A percentile compares a stretch with the other conserved stretches of the same genome.
phyloP scores from a whole-genome alignment of 2,888 invertebrate species.

The Cantharis rustica region DNA sequence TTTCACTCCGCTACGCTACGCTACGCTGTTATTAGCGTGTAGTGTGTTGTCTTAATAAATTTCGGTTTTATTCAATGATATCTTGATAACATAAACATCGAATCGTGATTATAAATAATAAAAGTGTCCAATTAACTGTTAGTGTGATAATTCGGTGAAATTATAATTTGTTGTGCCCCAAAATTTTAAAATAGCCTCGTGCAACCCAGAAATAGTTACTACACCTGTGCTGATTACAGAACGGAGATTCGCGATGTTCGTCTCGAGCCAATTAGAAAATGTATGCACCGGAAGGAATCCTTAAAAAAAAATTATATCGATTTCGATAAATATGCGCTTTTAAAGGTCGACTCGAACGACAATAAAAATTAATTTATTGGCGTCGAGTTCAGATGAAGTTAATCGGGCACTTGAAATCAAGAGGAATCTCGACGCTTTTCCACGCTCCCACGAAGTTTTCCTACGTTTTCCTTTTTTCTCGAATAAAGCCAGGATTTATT shows the following conservation, averaged over 20 bases:
- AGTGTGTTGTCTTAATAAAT: conserved; percentile 52
- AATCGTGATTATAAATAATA: conserved; percentile 42
- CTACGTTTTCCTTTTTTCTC: too few species aligned
- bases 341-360: neutral
- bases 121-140: conserved; percentile 41
- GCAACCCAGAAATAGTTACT: conserved; percentile 26
- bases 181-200: conserved; percentile 31
- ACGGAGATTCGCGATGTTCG: conserved; percentile 7
- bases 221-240: conserved; percentile 35
- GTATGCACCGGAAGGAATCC: neutral
- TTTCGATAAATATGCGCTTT: neutral
- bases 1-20: too few species aligned
- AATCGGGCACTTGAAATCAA: neutral
- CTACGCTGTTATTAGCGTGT: too few species aligned
- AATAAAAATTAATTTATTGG: neutral
- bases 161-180: conserved; percentile 26
- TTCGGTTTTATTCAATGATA: conserved; percentile 50
- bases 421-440: neutral
- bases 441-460: neutral
- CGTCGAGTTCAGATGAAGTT: neutral
- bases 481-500: neutral
- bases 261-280: neutral
- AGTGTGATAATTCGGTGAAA: conserved; percentile 39
- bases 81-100: conserved; percentile 46
- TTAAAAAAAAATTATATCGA: neutral